These are phyloP conservation scores for Platycheirus rosarum DNA, from an alignment of 2,888 invertebrate species.

Conservation along the genomic window DNA sequence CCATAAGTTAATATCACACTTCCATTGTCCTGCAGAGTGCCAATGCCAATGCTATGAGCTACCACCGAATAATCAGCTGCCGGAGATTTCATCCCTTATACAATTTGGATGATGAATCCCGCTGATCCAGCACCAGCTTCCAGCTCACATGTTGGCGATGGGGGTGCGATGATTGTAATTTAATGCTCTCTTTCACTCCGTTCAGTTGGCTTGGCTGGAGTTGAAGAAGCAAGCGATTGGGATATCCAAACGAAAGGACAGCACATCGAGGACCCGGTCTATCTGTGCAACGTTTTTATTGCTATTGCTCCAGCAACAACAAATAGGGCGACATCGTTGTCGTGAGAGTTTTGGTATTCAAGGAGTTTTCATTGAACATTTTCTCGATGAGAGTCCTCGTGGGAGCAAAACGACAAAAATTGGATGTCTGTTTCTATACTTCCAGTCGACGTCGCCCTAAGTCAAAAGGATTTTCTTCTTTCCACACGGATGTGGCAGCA, in stretches of 20 bases:
- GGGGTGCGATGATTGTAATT: slow-evolving; percentile 47
- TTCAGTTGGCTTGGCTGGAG: not conserved
- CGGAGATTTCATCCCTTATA: slow-evolving; percentile 67
- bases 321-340: slow-evolving; percentile 56
- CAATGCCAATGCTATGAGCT: slow-evolving; percentile 35
- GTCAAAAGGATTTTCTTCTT: slow-evolving; percentile 67
- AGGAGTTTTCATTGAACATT: slow-evolving; percentile 42
- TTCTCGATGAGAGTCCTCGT: slow-evolving; percentile 22
- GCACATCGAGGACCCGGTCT: slow-evolving; percentile 9
- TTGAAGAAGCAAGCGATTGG: not conserved
- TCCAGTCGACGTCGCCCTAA: slow-evolving; percentile 47
- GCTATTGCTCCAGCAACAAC: slow-evolving; percentile 49
- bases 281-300: slow-evolving; percentile 7
- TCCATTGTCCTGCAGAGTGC: slow-evolving; percentile 58
- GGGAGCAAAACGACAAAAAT: not conserved
- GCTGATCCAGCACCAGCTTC: slow-evolving; percentile 28
- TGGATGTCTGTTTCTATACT: slow-evolving; percentile 29
- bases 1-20: slow-evolving; percentile 73
- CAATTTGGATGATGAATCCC: slow-evolving; percentile 45
- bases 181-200: slow-evolving; percentile 63
- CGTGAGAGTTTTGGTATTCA: slow-evolving; percentile 44
- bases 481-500: slow-evolving; percentile 10
- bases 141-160: slow-evolving; percentile 32
- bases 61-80: slow-evolving; percentile 68
- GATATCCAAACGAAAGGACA: slow-evolving; percentile 32